phyloP scores from a whole-genome alignment of 2,797 vertebrate genomes.

The Neostethus bicornis region DNA sequence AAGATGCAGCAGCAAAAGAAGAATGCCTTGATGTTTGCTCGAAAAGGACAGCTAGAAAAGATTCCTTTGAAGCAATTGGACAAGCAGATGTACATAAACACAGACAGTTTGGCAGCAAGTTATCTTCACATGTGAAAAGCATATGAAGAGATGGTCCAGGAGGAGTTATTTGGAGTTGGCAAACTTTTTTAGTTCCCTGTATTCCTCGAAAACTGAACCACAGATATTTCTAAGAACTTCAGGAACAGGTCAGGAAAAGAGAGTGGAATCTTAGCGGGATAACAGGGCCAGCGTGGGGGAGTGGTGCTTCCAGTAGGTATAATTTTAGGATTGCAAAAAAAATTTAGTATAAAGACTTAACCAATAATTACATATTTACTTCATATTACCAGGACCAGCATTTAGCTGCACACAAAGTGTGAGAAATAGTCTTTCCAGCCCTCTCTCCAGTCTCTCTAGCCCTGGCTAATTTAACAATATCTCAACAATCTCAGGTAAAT shows the following conservation, averaged over 20 bases:
- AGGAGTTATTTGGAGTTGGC: constrained; percentile 33
- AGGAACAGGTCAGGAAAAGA: constrained; percentile 30
- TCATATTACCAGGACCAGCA: background rate
- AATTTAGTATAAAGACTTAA: too few species aligned
- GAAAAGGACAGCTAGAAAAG: background rate
- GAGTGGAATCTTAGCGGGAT: constrained; percentile 48
- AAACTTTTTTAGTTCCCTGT: constrained; percentile 28
- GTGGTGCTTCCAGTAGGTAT: constrained; percentile 49
- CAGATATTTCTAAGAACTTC: constrained; percentile 65
- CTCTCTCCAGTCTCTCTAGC: too few species aligned
- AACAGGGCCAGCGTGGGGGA: constrained; percentile 49
- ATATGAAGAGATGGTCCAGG: constrained; percentile 37
- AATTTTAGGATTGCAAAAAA: constrained; percentile 55
- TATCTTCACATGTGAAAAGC: constrained; percentile 46
- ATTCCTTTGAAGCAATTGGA: constrained; percentile 13
- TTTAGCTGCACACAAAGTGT: too few species aligned
- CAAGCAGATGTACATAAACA: background rate
- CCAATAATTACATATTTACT: background rate
- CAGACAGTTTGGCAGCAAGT: background rate
- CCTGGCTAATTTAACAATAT: too few species aligned
- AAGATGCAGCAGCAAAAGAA: background rate
- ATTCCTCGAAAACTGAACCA: constrained; percentile 53
- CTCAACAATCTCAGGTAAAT: too few species aligned
- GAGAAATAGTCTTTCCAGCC: too few species aligned
- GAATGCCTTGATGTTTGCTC: background rate